Base-by-base conservation (phyloP, 1,140 invertebrate genomes). In the Ostrea edulis region DNA sequence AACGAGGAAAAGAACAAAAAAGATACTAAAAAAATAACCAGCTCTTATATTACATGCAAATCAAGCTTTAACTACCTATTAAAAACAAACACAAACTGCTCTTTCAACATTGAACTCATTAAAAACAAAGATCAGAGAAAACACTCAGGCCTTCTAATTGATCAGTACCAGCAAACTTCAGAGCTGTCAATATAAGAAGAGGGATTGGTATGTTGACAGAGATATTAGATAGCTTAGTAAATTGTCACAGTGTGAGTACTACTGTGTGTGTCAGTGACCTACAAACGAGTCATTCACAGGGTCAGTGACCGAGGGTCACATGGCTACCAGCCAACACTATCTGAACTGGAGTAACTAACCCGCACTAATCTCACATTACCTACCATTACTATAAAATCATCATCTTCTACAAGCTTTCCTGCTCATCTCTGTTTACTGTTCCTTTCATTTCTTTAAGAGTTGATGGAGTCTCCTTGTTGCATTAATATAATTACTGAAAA, bases 241-340 rank as follows among this genome's bases (percentile, higher is more conserved):
- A n/a, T 44, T 44, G 35, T 2, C 35, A 44, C 1, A 44, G 35
- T 2, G 22, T 11, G 68, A 77, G 68, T 77, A 77, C 68, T 77
- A 77, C 12, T 20, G 55, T 62, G 55, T 62, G 55, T 62, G 68
- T 77, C 68, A 77, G 29, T 77, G 68, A 77, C 68, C 68, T 35
- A 12, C 25, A 20, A n/a, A 1, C 0, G 17, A 29, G 22, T 20
- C 55, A 62, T 7, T 62, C 55, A 68, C 65, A 35, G 29, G 14
- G 68, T 77, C 25, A 14, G 25, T 29, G 68, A 77, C 68, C 68
- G 7, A 62, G 7, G 7, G 29, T 77, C 25, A 25, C 29, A 22
- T 77, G 68, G 68, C 68, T 22, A 44, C 68, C 68, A 25, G 68
- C 68, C 68, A 77, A 77, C 29, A 77, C 68, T 62, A 35, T 29